Base-by-base conservation (phyloP, 2,888 invertebrate genomes). In the Amphiduros pacificus region DNA sequence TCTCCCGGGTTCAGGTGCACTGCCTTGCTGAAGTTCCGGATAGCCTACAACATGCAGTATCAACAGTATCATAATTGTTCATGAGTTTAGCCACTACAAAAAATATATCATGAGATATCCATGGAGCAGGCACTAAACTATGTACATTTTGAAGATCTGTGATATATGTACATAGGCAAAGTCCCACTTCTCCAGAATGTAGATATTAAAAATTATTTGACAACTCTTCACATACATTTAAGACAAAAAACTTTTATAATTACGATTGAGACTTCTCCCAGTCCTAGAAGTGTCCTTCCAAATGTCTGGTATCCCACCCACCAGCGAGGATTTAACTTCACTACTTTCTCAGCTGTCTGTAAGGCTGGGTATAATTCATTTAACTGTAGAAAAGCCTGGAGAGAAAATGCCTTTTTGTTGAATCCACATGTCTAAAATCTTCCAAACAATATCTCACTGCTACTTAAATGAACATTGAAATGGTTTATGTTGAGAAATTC, bases 251-350 rank as follows among this genome's bases (percentile, higher is more conserved):
- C n/a, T n/a, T n/a, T n/a, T n/a, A 48, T 52, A 11, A 27, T 55
- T 66, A 79, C 81, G 73, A 75, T 62, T 64, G 64, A 67, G 4
- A 83, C 78, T 70, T 84, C 83, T 17, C 84, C 84, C 9, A 83
- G 65, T 28, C 79, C 79, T 11, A 83, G 73, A 49, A 76, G 76
- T 5, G 82, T 77, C 41, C 83, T 63, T 1, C 83, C 84, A 6
- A 83, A 73, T 1, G 83, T 83, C 68, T 84, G 83, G 61, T 79
- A 73, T 4, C 74, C 81, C 20, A 79, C 72, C 82, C 82, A 84
- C 83, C 83, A 83, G 6, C 63, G 69, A 4, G 83, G 80, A 32
- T 74, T 75, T 17, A 76, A 53, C 20, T 73, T 69, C 3, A 81
- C 77, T 11, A 78, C 79, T 62, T 75, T 75, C 61, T 75, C 72